Percentiles rank a stretch among this genome's conserved stretches.
Evolutionary conservation across 2,888 invertebrate genomes (phyloP).

Genomic region (Abscondita cerata): DNA sequence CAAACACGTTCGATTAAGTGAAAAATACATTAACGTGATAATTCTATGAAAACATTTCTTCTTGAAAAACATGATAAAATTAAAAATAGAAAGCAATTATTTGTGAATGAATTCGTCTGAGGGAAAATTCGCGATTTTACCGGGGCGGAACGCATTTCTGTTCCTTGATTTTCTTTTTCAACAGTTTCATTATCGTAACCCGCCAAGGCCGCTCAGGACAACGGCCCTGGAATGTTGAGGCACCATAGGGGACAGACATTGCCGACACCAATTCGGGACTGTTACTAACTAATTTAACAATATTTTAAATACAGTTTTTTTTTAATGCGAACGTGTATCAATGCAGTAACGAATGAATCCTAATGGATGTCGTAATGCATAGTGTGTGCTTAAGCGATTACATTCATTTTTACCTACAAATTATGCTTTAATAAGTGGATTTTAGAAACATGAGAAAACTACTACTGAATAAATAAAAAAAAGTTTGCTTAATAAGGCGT

Average conservation of each 20-base stretch:
- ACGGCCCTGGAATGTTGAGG: conserved; percentile 38
- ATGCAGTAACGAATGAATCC: not conserved
- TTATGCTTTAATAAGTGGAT: not conserved
- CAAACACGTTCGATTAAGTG: too few species aligned
- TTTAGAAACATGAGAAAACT: conserved; percentile 25
- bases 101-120: not conserved
- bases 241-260: conserved; percentile 38
- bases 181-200: conserved; percentile 29
- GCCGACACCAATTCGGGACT: conserved; percentile 28
- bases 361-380: not conserved
- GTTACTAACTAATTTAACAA: conserved; percentile 23
- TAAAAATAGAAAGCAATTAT: conserved; percentile 6
- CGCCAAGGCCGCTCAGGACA: conserved; percentile 41
- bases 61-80: conserved; percentile 7
- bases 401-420: too few species aligned
- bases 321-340: not conserved
- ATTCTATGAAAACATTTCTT: not conserved
- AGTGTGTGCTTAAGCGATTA: too few species aligned
- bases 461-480: conserved; percentile 13
- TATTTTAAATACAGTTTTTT: conserved; percentile 14
- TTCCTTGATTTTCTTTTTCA: conserved; percentile 25
- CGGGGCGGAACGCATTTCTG: conserved; percentile 7
- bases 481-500: conserved; percentile 28
- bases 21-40: not conserved
- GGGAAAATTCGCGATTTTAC: too few species aligned